These are phyloP conservation scores for Helarctos malayanus DNA, from an alignment of 2,797 vertebrate species.

Conservation along the genomic window DNA sequence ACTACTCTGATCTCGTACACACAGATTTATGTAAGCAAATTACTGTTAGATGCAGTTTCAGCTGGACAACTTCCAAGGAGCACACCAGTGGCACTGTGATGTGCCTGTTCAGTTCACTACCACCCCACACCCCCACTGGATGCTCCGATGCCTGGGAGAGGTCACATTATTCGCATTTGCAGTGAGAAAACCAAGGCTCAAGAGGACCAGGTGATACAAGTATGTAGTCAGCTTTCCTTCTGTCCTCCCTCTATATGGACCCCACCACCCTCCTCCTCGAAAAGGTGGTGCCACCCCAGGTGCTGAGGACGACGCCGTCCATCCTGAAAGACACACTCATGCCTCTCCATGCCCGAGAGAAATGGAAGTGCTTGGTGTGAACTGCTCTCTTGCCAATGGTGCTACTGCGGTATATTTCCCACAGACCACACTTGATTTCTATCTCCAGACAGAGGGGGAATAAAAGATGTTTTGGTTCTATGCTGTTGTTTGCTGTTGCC, in stretches of 20 bases:
- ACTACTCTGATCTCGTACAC: no score
- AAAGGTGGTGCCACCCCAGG: rapidly evolving
- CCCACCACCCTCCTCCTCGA: not conserved
- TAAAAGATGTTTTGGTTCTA: conserved; percentile 82
- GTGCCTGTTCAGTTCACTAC: not conserved
- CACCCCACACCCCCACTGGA: no score
- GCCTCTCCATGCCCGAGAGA: not conserved
- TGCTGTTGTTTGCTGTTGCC: conserved; percentile 83
- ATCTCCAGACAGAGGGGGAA: conserved; percentile 71
- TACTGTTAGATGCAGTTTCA: no score
- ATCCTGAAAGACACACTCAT: not conserved
- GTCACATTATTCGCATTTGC: rapidly evolving
- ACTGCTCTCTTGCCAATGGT: conserved; percentile 69
- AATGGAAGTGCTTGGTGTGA: no score
- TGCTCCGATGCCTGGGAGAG: not conserved
- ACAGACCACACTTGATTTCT: conserved; percentile 72
- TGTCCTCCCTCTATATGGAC: not conserved
- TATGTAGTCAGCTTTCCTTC: not conserved
- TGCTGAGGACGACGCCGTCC: rapidly evolving
- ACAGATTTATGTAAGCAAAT: not conserved
- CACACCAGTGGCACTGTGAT: rapidly evolving
- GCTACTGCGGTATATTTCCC: not conserved
- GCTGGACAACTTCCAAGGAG: not conserved
- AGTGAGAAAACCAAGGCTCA: not conserved
- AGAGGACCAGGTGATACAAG: no score